Evolutionary conservation across 2,888 invertebrate species (phyloP).

Genomic region (Standfussiana lucernea): DNA sequence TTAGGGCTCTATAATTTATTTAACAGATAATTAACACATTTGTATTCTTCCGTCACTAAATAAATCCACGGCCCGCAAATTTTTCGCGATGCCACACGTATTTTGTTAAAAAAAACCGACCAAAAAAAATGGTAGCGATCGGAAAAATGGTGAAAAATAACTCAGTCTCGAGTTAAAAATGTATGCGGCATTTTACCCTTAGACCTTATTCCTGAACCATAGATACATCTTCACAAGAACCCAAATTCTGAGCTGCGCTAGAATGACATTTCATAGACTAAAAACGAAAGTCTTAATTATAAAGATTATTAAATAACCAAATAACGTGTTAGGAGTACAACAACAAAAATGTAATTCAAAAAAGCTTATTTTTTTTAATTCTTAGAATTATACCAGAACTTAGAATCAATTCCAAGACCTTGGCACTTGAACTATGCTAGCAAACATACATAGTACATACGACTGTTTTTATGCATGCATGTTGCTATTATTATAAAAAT

Average conservation of each 20-base stretch:
- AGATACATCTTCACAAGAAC: neutral
- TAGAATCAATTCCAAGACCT: neutral
- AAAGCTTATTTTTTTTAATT: neutral
- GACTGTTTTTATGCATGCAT: neutral
- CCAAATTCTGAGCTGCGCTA: neutral
- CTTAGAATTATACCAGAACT: neutral
- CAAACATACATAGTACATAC: neutral
- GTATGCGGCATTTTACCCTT: slow-evolving; percentile 11
- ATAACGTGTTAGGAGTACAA: neutral
- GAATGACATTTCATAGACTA: neutral
- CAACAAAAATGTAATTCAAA: neutral
- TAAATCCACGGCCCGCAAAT: neutral
- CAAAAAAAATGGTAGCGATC: neutral
- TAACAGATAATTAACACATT: neutral
- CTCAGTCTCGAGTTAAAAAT: neutral
- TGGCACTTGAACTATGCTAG: neutral
- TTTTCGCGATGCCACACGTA: slow-evolving; percentile 15
- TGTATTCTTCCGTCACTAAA: neutral
- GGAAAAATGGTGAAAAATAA: slow-evolving; percentile 27
- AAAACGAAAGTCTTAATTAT: neutral
- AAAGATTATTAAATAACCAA: neutral
- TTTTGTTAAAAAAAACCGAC: slow-evolving; percentile 6
- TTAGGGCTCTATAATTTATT: neutral
- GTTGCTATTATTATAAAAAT: slow-evolving; percentile 4
- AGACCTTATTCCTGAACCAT: neutral